Conservation (phyloP, 2,888 invertebrate genomes). For the Iselma pallidipennis region DNA sequence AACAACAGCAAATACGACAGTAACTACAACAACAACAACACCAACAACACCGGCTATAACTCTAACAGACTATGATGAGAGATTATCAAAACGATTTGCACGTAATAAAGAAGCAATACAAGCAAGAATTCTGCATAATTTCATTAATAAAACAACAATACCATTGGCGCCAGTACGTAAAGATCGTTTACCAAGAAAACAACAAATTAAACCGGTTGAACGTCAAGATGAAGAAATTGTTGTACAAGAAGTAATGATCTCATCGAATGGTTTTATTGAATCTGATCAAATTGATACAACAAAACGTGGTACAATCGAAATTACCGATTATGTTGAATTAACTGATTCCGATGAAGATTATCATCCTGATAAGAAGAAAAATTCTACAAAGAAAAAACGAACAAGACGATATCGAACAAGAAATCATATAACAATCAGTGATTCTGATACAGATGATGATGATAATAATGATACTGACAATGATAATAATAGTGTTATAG, state of each 20-base stretch:
- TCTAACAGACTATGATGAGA: conserved; percentile 18
- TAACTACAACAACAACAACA: neutral
- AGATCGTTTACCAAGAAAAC: conserved; percentile 52
- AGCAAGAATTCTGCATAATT: conserved; percentile 47
- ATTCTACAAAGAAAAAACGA: conserved; percentile 18
- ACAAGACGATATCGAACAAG: conserved; percentile 11
- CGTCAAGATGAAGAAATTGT: conserved; percentile 52
- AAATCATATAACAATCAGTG: conserved; percentile 11
- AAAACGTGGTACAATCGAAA: conserved; percentile 21
- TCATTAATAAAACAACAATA: conserved; percentile 50
- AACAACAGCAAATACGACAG: neutral
- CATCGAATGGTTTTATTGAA: conserved; percentile 49
- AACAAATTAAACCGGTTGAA: conserved; percentile 53
- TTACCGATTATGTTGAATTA: conserved; percentile 47
- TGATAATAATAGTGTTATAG: conserved; percentile 33
- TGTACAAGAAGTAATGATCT: conserved; percentile 52
- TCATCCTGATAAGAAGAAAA: conserved; percentile 22
- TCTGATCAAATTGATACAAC: conserved; percentile 10
- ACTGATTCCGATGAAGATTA: conserved; percentile 51
- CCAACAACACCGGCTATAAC: conserved; percentile 19
- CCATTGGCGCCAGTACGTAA: conserved; percentile 50
- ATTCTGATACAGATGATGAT: conserved; percentile 5
- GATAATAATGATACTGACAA: conserved; percentile 15
- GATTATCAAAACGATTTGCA: conserved; percentile 41
- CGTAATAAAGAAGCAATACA: conserved; percentile 47